Base-by-base conservation (phyloP, 2,797 vertebrate genomes). In the Rhabdomys pumilio region DNA sequence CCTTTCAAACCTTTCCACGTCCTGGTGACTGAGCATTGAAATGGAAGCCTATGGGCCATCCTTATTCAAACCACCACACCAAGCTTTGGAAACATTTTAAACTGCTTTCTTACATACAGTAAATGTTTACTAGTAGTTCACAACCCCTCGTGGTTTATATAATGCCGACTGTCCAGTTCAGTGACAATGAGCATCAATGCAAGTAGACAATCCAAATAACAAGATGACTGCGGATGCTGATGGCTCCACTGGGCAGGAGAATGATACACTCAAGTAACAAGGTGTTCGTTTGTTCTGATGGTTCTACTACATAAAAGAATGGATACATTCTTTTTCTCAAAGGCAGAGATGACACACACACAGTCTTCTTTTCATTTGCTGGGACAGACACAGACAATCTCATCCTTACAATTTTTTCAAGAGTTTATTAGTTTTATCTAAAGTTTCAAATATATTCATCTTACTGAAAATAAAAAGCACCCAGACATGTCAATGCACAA, bases 331-430 rank as follows among this genome's bases (percentile, higher is more conserved):
- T 67, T 95, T 87, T 65, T 76, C 22, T 89, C 53, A 76, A 80
- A 67, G 57, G 19, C 50, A 53, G 44, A 89, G 80, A 82, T 69
- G 55, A 93, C 63, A 59, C 55, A 59, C 55, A 38, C 0, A 85
- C 17, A 73, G 61, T 92, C 67, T 82, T 92, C 34, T 82, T 88
- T 65, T 79, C 12, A 77, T 73, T 61, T 92, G 93, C 47, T 41
- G 41, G 34, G 34, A 67, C 38, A 82, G 26, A 83, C 19, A 82
- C 14, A 59, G 41, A 81, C 19, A 61, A 76, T 73, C 34, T 83
- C 63, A 94, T 65, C 55, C 53, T 73, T 67, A 91, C 2, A 93
- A 75, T 19, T 93, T 95, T 90, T 67, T 59, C 31, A 76, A 91
- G 19, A 24, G 34, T 47, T 31, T 84, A 84, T 85, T 83, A 83